These are phyloP conservation scores for Meandrina meandrites DNA, from an alignment of 92 coral and sea anemone species.

Conservation along the genomic window DNA sequence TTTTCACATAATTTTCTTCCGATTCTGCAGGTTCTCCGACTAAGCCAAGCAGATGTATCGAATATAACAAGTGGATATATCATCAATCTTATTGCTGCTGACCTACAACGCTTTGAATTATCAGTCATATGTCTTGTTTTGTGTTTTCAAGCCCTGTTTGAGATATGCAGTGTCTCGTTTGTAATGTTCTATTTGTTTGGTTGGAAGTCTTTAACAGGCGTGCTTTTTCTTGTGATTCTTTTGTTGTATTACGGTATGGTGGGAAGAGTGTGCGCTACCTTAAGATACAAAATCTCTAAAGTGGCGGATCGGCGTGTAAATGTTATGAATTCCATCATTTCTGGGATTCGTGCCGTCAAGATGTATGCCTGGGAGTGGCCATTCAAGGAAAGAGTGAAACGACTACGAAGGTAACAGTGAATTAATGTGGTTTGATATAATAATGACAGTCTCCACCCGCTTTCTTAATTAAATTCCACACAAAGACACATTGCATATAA, in stretches of 20 bases:
- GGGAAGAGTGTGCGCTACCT: conserved; percentile 59
- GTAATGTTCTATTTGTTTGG: conserved; percentile 72
- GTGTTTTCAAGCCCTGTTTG: conserved; percentile 52
- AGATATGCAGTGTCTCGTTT: conserved; percentile 54
- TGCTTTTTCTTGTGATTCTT: conserved; percentile 57
- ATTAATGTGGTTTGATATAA: no score
- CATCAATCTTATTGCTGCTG: conserved; percentile 74
- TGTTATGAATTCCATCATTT: conserved; percentile 58
- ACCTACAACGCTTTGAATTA: conserved; percentile 77
- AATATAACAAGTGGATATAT: conserved; percentile 68
- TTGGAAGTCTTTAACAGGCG: conserved; percentile 62
- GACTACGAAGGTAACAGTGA: conserved; percentile 41
- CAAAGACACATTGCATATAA: no score
- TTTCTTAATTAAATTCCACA: no score
- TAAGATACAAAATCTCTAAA: conserved; percentile 50
- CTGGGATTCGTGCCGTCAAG: conserved; percentile 66
- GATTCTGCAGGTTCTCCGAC: conserved; percentile 52
- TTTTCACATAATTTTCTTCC: background rate
- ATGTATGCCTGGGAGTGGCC: conserved; percentile 79
- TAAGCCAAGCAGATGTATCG: conserved; percentile 65
- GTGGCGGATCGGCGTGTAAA: conserved; percentile 25
- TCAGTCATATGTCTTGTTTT: conserved; percentile 32
- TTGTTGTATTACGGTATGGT: conserved; percentile 50
- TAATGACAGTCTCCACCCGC: no score
- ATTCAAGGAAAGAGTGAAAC: conserved; percentile 59